Base-by-base conservation (phyloP, 2,113 vertebrate species). In the Verasper variegatus region DNA sequence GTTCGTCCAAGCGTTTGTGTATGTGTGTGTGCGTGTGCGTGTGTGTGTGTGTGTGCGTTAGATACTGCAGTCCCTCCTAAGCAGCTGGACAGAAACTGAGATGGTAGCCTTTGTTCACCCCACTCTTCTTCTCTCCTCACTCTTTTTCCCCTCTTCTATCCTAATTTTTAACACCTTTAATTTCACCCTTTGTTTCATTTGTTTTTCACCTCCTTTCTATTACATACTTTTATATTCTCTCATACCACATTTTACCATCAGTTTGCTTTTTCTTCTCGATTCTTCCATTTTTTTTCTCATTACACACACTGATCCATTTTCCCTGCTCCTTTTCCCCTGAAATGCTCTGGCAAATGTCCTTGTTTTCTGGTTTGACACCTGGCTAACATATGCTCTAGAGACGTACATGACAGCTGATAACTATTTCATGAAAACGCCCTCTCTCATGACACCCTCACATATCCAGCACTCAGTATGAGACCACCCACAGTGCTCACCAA, bases 61-160 rank as follows among this genome's bases (percentile, higher is more conserved):
- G 64, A 57, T 49, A 61, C 85, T 81, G 82, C 89, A 80, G 86
- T 86, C 77, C 85, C 61, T 85, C 73, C 80, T 84, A 49, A 88
- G 84, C 86, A 91, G 86, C 87, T 82, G 87, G 82, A 91, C 87
- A 82, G 82, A 74, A 92, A 78, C 68, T 84, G 71, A 78, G 78
- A 86, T 74, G 35, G 71, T 84, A 68, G 66, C 7, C 13, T 76
- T 68, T 78, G 74, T 69, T 88, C 76, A 65, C 4, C 21, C 57
- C 56, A 35, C 59, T 64, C 57, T 64, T 37, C 24, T 75, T 47
- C 58, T 78, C 54, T 37, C 47, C 37, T 14, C 24, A 9, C 31
- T 18, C 8, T 26, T 35, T 37, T 60, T n/a, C 54, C 40, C 31
- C 6, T 7, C 23, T 14, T 31, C 2, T 24, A 10, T n/a, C 24